Conservation (phyloP, 53 echinoderm and acorn worm species). For the Holothuria leucospilota region DNA sequence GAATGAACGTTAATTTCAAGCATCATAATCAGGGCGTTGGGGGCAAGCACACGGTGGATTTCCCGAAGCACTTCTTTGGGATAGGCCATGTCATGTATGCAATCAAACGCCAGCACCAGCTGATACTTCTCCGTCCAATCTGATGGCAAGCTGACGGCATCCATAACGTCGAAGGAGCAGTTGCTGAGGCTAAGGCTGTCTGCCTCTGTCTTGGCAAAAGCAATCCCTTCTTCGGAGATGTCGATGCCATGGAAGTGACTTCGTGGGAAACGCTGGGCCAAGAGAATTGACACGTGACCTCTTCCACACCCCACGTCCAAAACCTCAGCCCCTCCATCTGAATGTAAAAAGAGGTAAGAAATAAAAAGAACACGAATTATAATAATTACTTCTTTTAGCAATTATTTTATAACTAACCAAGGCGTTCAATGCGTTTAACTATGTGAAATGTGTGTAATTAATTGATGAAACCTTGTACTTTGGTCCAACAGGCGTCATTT, state of each 20-base stretch:
- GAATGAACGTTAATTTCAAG: conserved; percentile 93
- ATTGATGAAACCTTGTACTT: too few relatives aligned
- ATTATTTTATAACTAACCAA: too few relatives aligned
- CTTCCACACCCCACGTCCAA: conserved; percentile 94
- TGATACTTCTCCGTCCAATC: conserved; percentile 86
- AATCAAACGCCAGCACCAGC: conserved; percentile 85
- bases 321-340: conserved; percentile 80
- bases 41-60: conserved; percentile 79
- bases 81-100: conserved; percentile 90
- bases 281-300: conserved; percentile 81
- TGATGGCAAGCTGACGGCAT: conserved; percentile 75
- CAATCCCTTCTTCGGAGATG: conserved; percentile 87
- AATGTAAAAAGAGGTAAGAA: not conserved
- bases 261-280: conserved; percentile 88
- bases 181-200: conserved; percentile 81
- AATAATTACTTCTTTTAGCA: too few relatives aligned
- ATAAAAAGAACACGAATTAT: not conserved
- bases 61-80: conserved; percentile 80
- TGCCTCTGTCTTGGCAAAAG: conserved; percentile 81
- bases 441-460: too few relatives aligned
- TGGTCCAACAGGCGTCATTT: too few relatives aligned
- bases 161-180: conserved; percentile 82
- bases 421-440: too few relatives aligned
- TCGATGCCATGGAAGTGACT: conserved; percentile 90
- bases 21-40: conserved; percentile 80